A percentile compares a stretch with the other conserved stretches of the same genome.
Evolutionary conservation across 2,113 vertebrate genomes (phyloP).

Genomic region (Callionymus lyra): DNA sequence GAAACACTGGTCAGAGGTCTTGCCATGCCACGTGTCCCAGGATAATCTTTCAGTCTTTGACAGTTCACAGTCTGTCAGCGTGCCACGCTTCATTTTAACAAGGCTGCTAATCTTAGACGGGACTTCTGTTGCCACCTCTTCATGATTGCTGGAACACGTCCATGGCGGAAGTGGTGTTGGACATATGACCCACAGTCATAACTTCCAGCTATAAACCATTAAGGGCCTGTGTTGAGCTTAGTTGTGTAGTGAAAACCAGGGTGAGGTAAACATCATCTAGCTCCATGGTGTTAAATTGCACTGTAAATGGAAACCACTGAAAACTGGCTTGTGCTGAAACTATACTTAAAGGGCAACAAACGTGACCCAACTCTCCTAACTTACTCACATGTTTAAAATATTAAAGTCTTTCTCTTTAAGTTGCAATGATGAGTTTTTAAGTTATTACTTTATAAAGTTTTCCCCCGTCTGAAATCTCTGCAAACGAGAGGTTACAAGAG

Average conservation of each 20-base stretch:
- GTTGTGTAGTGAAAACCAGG: conserved; percentile 3
- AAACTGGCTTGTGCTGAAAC: conserved; percentile 17
- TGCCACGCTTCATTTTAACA: conserved; percentile 12
- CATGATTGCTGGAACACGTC: conserved; percentile 16
- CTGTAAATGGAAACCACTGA: conserved; percentile 8
- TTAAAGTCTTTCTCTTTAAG: no score
- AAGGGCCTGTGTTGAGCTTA: neutral
- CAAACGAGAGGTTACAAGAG: no score
- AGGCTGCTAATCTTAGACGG: conserved; percentile 20
- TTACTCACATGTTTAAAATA: no score
- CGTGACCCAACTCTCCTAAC: no score
- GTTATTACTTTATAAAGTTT: no score
- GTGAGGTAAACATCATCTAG: conserved; percentile 5
- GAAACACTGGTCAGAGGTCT: conserved; percentile 6
- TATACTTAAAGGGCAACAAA: neutral
- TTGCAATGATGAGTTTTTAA: no score
- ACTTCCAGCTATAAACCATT: conserved; percentile 3
- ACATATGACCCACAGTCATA: neutral
- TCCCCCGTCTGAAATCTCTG: no score
- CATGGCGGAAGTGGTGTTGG: neutral
- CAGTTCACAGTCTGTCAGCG: conserved; percentile 22
- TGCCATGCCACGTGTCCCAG: conserved; percentile 13
- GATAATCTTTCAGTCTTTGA: conserved; percentile 24
- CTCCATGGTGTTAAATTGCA: conserved; percentile 15
- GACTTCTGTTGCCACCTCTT: conserved; percentile 17